Base-by-base conservation (phyloP, 2,888 invertebrate species). In the Synanthedon formicaeformis region DNA sequence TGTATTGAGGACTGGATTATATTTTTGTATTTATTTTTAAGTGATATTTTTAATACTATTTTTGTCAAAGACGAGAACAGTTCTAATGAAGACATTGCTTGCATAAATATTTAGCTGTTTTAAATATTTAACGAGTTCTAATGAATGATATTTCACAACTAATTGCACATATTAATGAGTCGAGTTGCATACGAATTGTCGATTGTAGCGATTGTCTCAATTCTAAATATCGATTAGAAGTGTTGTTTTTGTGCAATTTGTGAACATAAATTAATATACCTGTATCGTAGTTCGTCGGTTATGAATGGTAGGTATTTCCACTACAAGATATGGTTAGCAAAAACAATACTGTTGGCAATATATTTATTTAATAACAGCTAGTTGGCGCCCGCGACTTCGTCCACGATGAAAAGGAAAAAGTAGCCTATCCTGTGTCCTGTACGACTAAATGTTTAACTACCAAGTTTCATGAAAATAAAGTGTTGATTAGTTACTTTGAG, bases 121-220 rank as follows among this genome's bases (percentile, higher is more conserved):
- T 83, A 76, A 85, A 84, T 85, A 85, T 78, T 62, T 81, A 84
- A 85, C 71, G 84, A 87, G 78, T 58, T 64, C 64, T 84, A 84
- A 86, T 85, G 80, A 76, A 71, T 72, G 64, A 72, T 81, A 85
- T 78, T 80, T 84, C 72, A 80, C 67, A 54, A 60, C 57, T 78
- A 73, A 85, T 80, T 77, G 72, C 65, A 64, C 48, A 68, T 62
- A 65, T 10, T 71, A 71, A 78, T 73, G 74, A 64, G 71, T 75
- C 71, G 65, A 65, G 67, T 64, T 77, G 86, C 82, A 86, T 87
- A 85, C 73, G 71, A 85, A 87, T 86, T 67, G 79, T 73, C 67
- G 62, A 78, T 86, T 82, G 77, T 49, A 61, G 58, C 75, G 70
- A 75, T 78, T 78, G 68, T 78, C 67, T 67, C 66, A 63, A 64